Conservation (phyloP, 2,797 vertebrate species). For the Mus minutoides region DNA sequence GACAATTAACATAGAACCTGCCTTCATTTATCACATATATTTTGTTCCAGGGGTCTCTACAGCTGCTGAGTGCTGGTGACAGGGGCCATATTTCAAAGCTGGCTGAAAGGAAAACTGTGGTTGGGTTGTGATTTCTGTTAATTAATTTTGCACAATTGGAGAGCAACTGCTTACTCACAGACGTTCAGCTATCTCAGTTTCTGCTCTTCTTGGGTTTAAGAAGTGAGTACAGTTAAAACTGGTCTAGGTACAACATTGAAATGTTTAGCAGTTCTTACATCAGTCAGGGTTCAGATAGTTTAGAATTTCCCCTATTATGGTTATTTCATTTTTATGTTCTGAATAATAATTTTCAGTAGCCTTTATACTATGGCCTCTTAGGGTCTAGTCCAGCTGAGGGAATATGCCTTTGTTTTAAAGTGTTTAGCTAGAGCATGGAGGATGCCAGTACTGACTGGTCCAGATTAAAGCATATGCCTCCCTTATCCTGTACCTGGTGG, state of each 20-base stretch:
- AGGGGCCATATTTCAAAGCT: conserved; percentile 29
- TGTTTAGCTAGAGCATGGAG: background rate
- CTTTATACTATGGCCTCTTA: background rate
- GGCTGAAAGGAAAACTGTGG: conserved; percentile 33
- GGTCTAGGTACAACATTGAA: background rate
- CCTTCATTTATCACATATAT: conserved; percentile 28
- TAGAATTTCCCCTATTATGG: background rate
- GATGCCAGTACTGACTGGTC: background rate
- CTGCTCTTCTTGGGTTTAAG: conserved; percentile 19
- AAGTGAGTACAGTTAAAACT: conserved; percentile 4
- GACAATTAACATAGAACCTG: background rate
- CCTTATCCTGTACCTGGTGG: background rate
- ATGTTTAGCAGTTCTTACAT: background rate
- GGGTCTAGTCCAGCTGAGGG: background rate
- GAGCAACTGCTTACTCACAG: conserved; percentile 27
- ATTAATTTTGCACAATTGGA: conserved; percentile 25
- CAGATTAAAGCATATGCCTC: background rate
- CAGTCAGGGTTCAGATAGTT: background rate
- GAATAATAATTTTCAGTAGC: background rate
- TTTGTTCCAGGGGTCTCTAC: conserved; percentile 40
- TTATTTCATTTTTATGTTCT: background rate
- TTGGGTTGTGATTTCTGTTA: conserved; percentile 24
- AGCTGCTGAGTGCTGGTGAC: background rate
- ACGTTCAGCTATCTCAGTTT: background rate
- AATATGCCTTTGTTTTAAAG: background rate